Base-by-base conservation (phyloP, 1,140 invertebrate species). In the Thalassaphorura encarpata region DNA sequence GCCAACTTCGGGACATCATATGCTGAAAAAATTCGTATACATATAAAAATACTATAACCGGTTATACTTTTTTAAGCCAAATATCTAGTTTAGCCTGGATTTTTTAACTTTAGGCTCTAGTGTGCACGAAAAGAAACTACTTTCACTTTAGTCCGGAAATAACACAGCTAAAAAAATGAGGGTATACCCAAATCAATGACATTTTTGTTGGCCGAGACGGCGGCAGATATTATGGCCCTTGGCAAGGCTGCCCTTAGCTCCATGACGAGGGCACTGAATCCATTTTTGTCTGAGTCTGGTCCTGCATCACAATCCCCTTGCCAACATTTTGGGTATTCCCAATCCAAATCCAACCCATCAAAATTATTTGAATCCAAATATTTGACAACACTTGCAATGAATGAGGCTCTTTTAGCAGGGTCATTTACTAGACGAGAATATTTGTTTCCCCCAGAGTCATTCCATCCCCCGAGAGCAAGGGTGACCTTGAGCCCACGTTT, bases 181-280 rank as follows among this genome's bases (percentile, higher is more conserved):
- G 21, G 3, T 29, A 56, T 58, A 71, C 72, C 74, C 62, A 58
- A 62, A 57, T 75, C 70, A 49, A 75, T 73, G 23, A 75, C 69
- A 24, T 68, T 64, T 67, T 75, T 77, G 62, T 75, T 79, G 1
- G 78, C 75, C 3, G 78, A 80, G 2, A 80, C 78, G 3, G 78
- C 78, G n/a, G 78, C 71, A 15, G 77, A 77, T 1, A 80, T 66
- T 2, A 79, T 61, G 57, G 69, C 72, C 19, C 83, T 84, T 64
- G 80, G 83, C 50, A 94, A 85, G 3, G 80, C 81, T 23, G 75
- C 76, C 31, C 80, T 83, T 0, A 95, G 67, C 68, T 92, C 89
- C 52, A 72, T 72, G 0, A 89, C 76, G 45, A 85, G 76, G 19
- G 78, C 75, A 0, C 82, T 79, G 66, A 91, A 92, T 3, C 75